Evolutionary conservation across 2,888 invertebrate genomes (phyloP), one percentile per base, ranked within the genome.

Genomic region (Rutpela maculata): DNA sequence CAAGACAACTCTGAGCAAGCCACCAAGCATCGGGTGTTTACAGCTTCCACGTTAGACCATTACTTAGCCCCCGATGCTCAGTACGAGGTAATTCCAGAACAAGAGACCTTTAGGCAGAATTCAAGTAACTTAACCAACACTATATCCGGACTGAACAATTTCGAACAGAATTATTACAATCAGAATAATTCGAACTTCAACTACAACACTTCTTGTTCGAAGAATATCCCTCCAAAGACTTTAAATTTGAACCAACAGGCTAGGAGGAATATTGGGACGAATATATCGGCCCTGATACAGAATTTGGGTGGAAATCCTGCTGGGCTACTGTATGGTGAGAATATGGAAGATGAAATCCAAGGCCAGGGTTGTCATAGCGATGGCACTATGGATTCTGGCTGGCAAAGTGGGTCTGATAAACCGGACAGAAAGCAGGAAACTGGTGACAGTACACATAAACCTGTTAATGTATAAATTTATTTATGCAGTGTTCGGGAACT

Each of bases 371-470:
- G 88, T 74, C 89, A 90, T 74, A 90, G 90, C 81, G 90, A 90
- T 78, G 90, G 88, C 59, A 94, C 93, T 0, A 92, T 93, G 91
- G 94, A 94, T 81, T 93, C 93, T 0, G 94, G 94, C 0, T 94
- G 94, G 93, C 94, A 94, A 80, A 93, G 93, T 82, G 94, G 93
- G 0, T 93, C 93, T 0, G 93, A 93, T 79, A 93, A 92, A 86
- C 91, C 92, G 75, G 92, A 89, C 56, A 85, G 85, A 65, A 85
- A 83, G 62, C 85, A 86, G 74, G 84, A 80, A 55, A 80, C 81
- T 62, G 82, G 84, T 69, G 87, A 85, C 65, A 77, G 74, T 56
- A 74, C 82, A 19, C 85, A 87, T 78, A 85, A 87, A 82, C 85
- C 88, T 65, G 88, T 88, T 73, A 88, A 89, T 83, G 87, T 89